Evolutionary conservation across 2,113 vertebrate genomes (phyloP).

Genomic region (Setophaga petechia): DNA sequence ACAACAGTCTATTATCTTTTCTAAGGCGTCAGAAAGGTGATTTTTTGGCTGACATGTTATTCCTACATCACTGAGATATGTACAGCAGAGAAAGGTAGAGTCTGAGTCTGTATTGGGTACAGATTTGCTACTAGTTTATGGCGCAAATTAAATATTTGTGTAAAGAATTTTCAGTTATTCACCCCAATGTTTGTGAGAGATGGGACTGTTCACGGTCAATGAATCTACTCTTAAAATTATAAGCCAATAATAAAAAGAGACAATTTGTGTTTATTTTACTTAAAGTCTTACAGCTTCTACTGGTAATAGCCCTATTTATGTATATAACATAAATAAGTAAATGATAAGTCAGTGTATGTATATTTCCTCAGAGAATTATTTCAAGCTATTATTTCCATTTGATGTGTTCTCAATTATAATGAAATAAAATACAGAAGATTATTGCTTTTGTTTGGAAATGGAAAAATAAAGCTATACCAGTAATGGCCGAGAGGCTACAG

Average conservation of each 20-base stretch:
- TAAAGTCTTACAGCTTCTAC: background rate
- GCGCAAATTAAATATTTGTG: background rate
- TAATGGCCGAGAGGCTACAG: background rate
- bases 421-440: background rate
- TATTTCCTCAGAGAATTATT: background rate
- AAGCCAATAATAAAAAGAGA: background rate
- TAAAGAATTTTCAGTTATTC: background rate
- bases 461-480: background rate
- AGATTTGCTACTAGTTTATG: background rate
- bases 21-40: background rate
- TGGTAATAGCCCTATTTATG: background rate
- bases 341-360: background rate
- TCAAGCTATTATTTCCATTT: background rate
- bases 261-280: background rate
- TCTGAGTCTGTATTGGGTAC: background rate
- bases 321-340: background rate
- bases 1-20: background rate
- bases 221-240: background rate
- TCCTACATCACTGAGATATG: background rate
- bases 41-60: background rate
- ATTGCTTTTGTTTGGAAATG: background rate
- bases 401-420: background rate
- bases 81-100: background rate
- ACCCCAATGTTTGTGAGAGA: background rate
- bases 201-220: no score